Evolutionary conservation across 2,888 invertebrate species (phyloP), one percentile per base, ranked within the genome.

Genomic region (Pelosia muscerda): DNA sequence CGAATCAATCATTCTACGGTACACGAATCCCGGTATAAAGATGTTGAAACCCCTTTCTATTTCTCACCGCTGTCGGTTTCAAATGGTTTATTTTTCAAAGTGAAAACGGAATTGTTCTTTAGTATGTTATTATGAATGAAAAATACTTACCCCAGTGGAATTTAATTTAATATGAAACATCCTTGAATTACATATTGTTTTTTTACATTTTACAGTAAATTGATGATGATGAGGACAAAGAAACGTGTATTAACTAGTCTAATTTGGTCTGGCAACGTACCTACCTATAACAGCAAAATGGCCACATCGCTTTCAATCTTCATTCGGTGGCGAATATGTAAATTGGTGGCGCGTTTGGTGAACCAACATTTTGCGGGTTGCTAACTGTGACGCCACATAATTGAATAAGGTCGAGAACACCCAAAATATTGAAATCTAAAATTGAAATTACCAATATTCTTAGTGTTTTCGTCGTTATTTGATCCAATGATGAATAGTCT

Each of bases 11-110:
- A 80, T 76, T 69, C 74, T 66, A 69, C 75, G 63, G 75, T 71
- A 74, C 58, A 73, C 74, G 68, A 82, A 79, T 77, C 72, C 69
- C 62, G 60, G 76, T 67, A 80, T 83, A 81, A 81, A 80, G 78
- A 74, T 80, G 77, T 82, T 71, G 63, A 71, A 69, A 75, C 69
- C 69, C 38, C 42, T 79, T 76, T 73, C 65, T 67, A 75, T 71
- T 76, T 79, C 77, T 76, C 72, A 75, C 64, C 63, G 66, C 53
- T 65, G 62, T 58, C 28, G 55, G 60, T 72, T 75, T 69, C n/a
- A 72, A 76, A 66, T 70, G 59, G 70, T 74, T 77, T 77, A 81
- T 79, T 83, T 84, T 78, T 77, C 74, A 66, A 69, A 42, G 59
- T 49, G 65, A 68, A 73, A 74, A 74, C 63, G 74, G n/a, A 70